These are phyloP conservation scores for Mastomys natalensis DNA, from an alignment of 2,113 vertebrate species.

Conservation along the genomic window DNA sequence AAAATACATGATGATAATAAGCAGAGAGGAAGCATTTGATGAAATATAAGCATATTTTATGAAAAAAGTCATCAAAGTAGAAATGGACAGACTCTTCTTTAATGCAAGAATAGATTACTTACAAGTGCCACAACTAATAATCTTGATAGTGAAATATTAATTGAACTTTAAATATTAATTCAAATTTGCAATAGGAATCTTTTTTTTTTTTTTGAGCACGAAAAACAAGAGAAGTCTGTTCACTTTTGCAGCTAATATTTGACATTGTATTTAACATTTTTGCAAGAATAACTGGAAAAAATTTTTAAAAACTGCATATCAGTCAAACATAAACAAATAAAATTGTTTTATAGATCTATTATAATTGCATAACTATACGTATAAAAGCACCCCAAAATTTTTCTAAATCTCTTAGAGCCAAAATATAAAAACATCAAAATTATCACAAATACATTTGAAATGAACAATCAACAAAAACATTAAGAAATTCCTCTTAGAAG, in stretches of 20 bases:
- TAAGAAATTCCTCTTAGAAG: not conserved
- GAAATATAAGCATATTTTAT: not conserved
- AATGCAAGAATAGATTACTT: not conserved
- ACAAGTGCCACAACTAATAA: not conserved
- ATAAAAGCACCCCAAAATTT: not conserved
- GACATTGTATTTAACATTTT: not conserved
- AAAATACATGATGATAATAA: not conserved
- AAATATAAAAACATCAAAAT: not conserved
- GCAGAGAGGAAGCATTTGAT: not conserved
- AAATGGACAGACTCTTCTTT: not conserved
- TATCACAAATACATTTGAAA: not conserved
- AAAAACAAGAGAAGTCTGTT: not conserved
- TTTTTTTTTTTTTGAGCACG: not conserved
- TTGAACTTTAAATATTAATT: not conserved
- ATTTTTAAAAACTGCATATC: not conserved
- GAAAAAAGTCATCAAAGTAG: not conserved
- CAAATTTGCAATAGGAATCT: not conserved
- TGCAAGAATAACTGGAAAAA: not conserved
- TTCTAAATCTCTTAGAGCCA: not conserved
- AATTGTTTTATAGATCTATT: not conserved
- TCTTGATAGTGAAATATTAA: not conserved
- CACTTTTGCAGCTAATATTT: not conserved
- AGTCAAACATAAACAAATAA: not conserved
- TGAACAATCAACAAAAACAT: not conserved
- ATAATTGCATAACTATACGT: not conserved